Evolutionary conservation across 2,113 vertebrate genomes (phyloP).

Genomic region (Coptodon bakossiorum): DNA sequence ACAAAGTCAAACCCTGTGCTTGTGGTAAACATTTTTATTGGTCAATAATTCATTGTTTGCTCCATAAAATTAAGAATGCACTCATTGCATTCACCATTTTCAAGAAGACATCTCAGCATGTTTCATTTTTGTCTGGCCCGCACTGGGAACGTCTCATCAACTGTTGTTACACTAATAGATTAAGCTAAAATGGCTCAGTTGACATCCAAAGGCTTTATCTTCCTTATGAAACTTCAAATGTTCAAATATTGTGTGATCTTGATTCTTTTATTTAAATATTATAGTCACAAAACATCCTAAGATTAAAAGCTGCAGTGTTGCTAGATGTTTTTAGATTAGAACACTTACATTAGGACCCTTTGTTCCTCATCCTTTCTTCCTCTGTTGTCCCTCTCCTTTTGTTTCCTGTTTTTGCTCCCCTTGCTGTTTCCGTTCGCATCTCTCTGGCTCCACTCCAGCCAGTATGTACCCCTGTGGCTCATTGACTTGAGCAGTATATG

Average conservation of each 20-base stretch:
- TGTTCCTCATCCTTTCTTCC: background rate
- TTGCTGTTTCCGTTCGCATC: fast-evolving
- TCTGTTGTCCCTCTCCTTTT: background rate
- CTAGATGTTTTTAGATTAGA: background rate
- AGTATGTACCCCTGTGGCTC: background rate
- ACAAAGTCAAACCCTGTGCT: background rate
- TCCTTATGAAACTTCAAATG: background rate
- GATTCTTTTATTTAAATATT: background rate
- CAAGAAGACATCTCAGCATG: background rate
- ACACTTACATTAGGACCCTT: background rate
- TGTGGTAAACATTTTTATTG: background rate
- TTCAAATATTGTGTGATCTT: background rate
- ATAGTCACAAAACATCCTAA: background rate
- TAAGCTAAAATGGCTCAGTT: background rate
- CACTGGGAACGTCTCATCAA: background rate
- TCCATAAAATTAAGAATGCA: background rate
- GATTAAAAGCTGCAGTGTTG: background rate
- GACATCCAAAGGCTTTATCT: no score
- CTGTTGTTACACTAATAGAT: background rate
- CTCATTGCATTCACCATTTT: background rate
- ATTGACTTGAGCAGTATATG: background rate
- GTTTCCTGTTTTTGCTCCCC: background rate
- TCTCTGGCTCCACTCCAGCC: background rate
- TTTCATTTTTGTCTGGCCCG: background rate
- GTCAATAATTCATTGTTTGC: background rate